A percentile compares a stretch with the other conserved stretches of the same genome.
Evolutionary conservation across 2,113 vertebrate species (phyloP).

Genomic region (Sander lucioperca): DNA sequence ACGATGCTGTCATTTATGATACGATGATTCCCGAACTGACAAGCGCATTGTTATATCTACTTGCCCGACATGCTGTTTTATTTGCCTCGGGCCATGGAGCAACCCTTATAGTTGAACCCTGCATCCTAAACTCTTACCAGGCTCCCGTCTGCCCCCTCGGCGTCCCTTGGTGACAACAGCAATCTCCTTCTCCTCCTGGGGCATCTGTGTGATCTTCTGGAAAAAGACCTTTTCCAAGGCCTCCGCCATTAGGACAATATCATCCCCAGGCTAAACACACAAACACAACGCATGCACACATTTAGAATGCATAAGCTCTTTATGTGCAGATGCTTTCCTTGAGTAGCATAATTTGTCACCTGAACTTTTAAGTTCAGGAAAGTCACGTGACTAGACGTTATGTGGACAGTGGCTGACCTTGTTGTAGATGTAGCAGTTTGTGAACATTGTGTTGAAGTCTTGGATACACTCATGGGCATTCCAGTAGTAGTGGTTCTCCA

Average conservation of each 20-base stretch:
- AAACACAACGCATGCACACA: slow-evolving; percentile 20
- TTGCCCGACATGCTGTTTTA: no score
- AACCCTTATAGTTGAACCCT: background rate
- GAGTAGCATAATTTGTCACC: no score
- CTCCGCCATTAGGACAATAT: slow-evolving; percentile 96
- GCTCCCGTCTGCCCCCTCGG: slow-evolving; percentile 87
- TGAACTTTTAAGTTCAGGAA: background rate
- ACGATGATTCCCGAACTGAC: no score
- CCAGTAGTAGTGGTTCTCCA: slow-evolving; percentile 96
- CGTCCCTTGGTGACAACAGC: slow-evolving; percentile 89
- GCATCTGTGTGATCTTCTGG: slow-evolving; percentile 94
- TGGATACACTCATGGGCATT: slow-evolving; percentile 98
- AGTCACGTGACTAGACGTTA: background rate
- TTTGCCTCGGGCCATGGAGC: no score
- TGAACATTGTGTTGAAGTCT: slow-evolving; percentile 98
- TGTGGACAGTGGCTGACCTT: slow-evolving; percentile 84
- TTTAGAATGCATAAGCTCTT: background rate
- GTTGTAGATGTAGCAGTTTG: slow-evolving; percentile 98
- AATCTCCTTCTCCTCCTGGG: slow-evolving; percentile 92
- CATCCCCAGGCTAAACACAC: slow-evolving; percentile 88
- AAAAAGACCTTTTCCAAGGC: slow-evolving; percentile 94
- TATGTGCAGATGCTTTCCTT: background rate
- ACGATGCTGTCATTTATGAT: no score
- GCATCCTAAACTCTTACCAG: slow-evolving; percentile 78
- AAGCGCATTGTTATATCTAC: no score